Evolutionary conservation across 2,113 vertebrate genomes (phyloP).

Genomic region (Synchiropus splendidus): DNA sequence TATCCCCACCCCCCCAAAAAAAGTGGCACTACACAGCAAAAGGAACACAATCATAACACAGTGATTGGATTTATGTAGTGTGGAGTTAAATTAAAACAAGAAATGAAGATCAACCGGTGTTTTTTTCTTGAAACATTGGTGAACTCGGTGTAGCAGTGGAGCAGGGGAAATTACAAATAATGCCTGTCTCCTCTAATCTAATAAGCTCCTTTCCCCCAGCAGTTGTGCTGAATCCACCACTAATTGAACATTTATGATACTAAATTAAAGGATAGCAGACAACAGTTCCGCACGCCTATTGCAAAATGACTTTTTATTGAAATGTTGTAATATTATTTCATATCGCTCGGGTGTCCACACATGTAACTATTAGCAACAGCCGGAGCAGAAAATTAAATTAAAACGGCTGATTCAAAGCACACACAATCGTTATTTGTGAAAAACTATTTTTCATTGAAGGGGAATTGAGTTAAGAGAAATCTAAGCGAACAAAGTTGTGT

Average conservation of each 20-base stretch:
- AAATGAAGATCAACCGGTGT: conserved; percentile 1
- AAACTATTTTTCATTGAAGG: neutral
- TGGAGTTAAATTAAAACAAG: too few species aligned
- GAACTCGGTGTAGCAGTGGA: conserved; percentile 10
- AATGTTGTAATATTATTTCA: conserved; percentile 18
- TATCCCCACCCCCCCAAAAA: too few species aligned
- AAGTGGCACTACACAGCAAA: too few species aligned
- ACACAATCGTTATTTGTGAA: too few species aligned
- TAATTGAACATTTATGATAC: conserved; percentile 35
- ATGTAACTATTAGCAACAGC: too few species aligned
- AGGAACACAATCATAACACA: too few species aligned
- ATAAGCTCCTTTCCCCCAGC: neutral
- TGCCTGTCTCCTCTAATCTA: conserved; percentile 10
- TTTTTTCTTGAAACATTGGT: conserved; percentile 1
- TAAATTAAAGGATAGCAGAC: conserved; percentile 14
- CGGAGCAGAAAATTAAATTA: too few species aligned
- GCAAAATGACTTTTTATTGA: conserved; percentile 13
- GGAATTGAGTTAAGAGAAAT: conserved; percentile 10
- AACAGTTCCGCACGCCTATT: conserved; percentile 4
- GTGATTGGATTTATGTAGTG: too few species aligned
- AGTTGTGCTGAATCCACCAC: conserved; percentile 24
- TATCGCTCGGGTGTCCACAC: conserved; percentile 6
- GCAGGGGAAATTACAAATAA: conserved; percentile 23
- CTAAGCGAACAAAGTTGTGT: too few species aligned
- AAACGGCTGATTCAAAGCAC: too few species aligned